Evolutionary conservation across 2,888 invertebrate species (phyloP), one percentile per base, ranked within the genome.

Genomic region (Drosophila buzzatii): DNA sequence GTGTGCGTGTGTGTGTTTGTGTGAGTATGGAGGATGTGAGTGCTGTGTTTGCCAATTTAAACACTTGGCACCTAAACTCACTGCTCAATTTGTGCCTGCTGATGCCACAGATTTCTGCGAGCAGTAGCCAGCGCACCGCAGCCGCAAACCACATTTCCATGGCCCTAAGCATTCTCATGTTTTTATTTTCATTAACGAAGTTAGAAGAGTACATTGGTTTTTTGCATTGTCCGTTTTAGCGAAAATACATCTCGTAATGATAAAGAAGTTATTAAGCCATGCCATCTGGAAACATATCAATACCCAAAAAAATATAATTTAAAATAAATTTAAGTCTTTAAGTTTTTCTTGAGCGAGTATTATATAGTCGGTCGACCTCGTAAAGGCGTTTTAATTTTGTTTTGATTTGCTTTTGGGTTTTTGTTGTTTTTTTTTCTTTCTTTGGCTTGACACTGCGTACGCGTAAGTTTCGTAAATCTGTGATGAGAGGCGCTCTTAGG

Each of bases 1-100:
- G 49, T 49, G 27, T 4, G 27, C 7, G 27, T 9, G 23, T 23
- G 14, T 33, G 49, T 47, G 27, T 3, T 16, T 14, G 27, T 5
- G n/a, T 9, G 20, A 73, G 65, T 39, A 39, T 53, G 51, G 52
- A 67, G 61, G 35, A 27, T 20, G 42, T n/a, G 14, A 6, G 20
- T 4, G 20, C 12, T 16, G 14, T 55, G 37, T 39, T 47, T 39
- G 59, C 31, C 16, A 66, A 64, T 58, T 72, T 71, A 16, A 56
- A 39, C 69, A 70, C 65, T 75, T 75, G 70, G 67, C 51, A 68
- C 55, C 42, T 58, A 42, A 31, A 27, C 23, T 7, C 20, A 60
- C 52, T 16, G 66, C 69, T 61, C 72, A 76, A 70, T 69, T 82
- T 87, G 70, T 42, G 82, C 58, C 49, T 47, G 53, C 41, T 20